A percentile compares a stretch with the other conserved stretches of the same genome.
phyloP scores from a whole-genome alignment of 2,797 vertebrate genomes.

The Anolis apletophallus region DNA sequence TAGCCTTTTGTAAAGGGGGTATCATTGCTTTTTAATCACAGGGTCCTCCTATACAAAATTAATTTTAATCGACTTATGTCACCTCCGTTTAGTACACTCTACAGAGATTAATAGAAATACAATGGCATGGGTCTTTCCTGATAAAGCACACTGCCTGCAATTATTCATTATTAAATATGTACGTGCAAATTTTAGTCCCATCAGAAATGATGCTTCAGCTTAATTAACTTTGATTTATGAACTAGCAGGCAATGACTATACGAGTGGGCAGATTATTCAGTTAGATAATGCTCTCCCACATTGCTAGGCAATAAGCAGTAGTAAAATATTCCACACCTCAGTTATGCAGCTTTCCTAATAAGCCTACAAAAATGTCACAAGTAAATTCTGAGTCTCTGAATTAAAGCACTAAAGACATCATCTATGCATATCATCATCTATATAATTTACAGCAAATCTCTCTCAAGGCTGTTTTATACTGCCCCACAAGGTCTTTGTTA shows the following conservation, averaged over 20 bases:
- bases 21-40: constrained; percentile 32
- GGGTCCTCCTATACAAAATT: constrained; percentile 29
- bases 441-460: neutral
- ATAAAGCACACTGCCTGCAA: constrained; percentile 52
- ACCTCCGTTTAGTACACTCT: constrained; percentile 48
- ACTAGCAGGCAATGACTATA: constrained; percentile 48
- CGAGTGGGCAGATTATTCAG: constrained; percentile 52
- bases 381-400: constrained; percentile 9
- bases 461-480: neutral
- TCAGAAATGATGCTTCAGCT: constrained; percentile 49
- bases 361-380: neutral
- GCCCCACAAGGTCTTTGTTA: no score
- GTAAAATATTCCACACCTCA: constrained; percentile 41
- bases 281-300: constrained; percentile 23
- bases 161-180: constrained; percentile 64
- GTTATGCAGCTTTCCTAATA: constrained; percentile 11
- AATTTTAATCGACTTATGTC: constrained; percentile 55
- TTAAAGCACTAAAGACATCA: neutral
- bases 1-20: neutral
- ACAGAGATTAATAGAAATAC: constrained; percentile 56
- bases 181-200: constrained; percentile 59
- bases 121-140: constrained; percentile 49
- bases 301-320: constrained; percentile 33
- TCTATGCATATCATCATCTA: neutral
- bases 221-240: constrained; percentile 72